Base-by-base conservation (phyloP, 2,113 vertebrate genomes). In the Stomatorhinus ivindoensis region DNA sequence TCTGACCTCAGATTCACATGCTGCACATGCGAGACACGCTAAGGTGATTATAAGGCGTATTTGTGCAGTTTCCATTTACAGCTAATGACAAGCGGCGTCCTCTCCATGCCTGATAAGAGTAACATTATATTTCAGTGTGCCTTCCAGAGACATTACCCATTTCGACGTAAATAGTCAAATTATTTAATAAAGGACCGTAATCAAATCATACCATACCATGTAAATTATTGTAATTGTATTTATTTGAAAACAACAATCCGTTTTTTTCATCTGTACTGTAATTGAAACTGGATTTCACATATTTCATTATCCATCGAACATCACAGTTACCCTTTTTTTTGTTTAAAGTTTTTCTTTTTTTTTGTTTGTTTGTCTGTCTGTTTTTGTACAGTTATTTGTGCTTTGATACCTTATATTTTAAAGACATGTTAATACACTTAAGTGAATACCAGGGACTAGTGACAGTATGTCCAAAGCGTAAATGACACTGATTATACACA, bases 171-270 rank as follows among this genome's bases (percentile, higher is more conserved):
- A 35, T 76, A 80, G 31, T 80, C 73, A 80, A 80, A 87, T 53
- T 53, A 15, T 87, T 42, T 39, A 55, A 55, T 39, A 55, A 87
- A 87, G 21, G 53, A 42, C 31, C 53, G 21, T 87, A 86, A 53
- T 69, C 15, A 90, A 90, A 84, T 84, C 69, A 89, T 86, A 91
- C 50, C 46, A 83, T 76, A 65, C 76, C 83, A 90, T 84, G 89
- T 88, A 89, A 19, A 85, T 92, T 89, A 91, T 92, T 92, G 91
- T 94, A 93, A 94, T 94, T 91, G 93, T 93, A 94, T 96, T 96
- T 96, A 96, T 96, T 96, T 95, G 92, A 95, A 96, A 95, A 95
- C 95, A 95, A 95, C 94, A 95, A 95, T 94, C 93, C 92, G 91
- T 92, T 85, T 93, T 94, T 94, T 93, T 91, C 92, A 94, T 92